Evolutionary conservation across 2,797 vertebrate genomes (phyloP).

Genomic region (Sylvia borin): DNA sequence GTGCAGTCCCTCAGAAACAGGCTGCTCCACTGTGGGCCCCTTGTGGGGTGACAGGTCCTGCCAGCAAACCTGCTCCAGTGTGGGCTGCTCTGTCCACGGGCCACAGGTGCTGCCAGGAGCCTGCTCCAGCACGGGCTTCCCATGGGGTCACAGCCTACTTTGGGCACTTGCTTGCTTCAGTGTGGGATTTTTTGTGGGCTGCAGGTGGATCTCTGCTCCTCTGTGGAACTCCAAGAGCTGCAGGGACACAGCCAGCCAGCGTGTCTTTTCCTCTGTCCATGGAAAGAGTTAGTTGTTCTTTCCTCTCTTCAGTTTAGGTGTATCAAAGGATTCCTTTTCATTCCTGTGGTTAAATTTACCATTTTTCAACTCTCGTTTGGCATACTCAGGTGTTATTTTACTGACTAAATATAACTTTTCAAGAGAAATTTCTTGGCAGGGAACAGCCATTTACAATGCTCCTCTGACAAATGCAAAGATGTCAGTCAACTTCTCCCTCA

Average conservation of each 20-base stretch:
- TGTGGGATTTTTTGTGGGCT: accelerated
- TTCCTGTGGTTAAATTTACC: background rate
- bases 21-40: accelerated
- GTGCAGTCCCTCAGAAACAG: background rate
- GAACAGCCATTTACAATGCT: background rate
- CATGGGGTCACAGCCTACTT: background rate
- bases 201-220: background rate
- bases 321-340: background rate
- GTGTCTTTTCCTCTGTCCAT: background rate
- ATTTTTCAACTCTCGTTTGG: background rate
- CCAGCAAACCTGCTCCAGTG: background rate
- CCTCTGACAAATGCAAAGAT: background rate
- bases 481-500: background rate
- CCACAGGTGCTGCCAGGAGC: background rate
- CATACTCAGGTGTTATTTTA: background rate
- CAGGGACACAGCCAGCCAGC: background rate
- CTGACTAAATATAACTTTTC: background rate
- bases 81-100: background rate
- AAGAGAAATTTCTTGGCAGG: background rate
- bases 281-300: background rate
- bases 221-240: accelerated
- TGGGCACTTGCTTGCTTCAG: accelerated
- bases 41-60: background rate
- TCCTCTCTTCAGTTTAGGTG: background rate
- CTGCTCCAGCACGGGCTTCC: background rate